Conservation (phyloP, 2,113 vertebrate species). For the Chiloscyllium plagiosum region DNA sequence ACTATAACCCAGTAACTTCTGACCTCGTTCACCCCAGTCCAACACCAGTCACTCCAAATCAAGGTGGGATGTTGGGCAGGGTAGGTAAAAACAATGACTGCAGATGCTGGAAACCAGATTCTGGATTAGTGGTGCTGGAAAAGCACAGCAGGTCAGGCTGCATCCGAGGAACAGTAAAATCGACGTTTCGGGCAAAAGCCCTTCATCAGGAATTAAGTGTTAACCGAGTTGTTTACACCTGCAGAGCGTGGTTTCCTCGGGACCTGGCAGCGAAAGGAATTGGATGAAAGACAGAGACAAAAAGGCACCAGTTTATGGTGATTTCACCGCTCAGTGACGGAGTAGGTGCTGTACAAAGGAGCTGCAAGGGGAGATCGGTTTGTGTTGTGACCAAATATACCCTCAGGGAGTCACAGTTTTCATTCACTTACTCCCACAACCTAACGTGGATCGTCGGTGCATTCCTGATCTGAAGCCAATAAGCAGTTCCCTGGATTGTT, state of each 20-base stretch:
- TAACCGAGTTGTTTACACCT: neutral
- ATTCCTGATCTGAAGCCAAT: neutral
- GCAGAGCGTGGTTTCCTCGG: neutral
- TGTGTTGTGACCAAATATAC: neutral
- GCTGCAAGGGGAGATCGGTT: neutral
- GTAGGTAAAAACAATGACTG: too few species aligned
- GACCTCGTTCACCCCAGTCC: too few species aligned
- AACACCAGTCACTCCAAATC: too few species aligned
- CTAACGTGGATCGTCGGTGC: neutral
- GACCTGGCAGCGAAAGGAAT: neutral
- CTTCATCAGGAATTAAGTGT: neutral
- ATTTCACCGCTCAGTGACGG: neutral
- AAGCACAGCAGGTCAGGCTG: too few species aligned
- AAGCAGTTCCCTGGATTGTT: neutral
- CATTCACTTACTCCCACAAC: neutral
- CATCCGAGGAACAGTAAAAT: too few species aligned
- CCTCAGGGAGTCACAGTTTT: neutral
- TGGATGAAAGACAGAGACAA: neutral
- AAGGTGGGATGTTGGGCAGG: too few species aligned
- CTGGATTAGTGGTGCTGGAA: too few species aligned
- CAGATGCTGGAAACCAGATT: too few species aligned
- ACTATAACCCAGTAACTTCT: too few species aligned
- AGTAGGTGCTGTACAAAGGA: neutral
- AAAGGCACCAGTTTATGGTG: neutral
- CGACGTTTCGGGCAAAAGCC: too few species aligned